Evolutionary conservation across 2,113 vertebrate genomes (phyloP), one percentile per base, ranked within the genome.

Genomic region (Cryptomyrus ogoouensis): DNA sequence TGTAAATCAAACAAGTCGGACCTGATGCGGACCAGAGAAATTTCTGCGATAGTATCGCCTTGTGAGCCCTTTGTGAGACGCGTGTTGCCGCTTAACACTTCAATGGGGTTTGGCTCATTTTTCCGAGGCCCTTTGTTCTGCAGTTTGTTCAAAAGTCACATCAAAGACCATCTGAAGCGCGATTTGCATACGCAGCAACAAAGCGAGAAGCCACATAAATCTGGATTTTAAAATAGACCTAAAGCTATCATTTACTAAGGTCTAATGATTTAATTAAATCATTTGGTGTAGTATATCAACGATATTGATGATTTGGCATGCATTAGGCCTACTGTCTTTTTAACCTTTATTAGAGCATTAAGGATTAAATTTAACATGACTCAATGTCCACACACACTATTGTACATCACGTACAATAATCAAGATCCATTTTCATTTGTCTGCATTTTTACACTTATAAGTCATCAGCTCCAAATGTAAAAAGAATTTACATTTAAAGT

Each of bases 41-140:
- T 91, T 88, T 94, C 94, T 93, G 92, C 91, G 94, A 95, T 96
- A 94, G 92, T 94, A 95, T 94, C 93, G 93, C 89, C 93, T 96
- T 95, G 95, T 94, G 90, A 93, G 90, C 94, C 94, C 93, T 96
- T 96, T 96, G 94, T 96, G 94, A 94, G 93, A 93, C 95, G 93
- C 95, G 94, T 95, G 93, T 95, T 93, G 92, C 92, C 94, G 96
- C 95, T 96, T 96, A 95, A 97, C 95, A 96, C 96, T 95, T 96
- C 95, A 95, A 88, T 94, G 92, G 92, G 94, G 92, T 96, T 96
- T 95, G 95, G 95, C 92, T 94, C 94, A 92, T 94, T 94, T 96
- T 94, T 96, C 95, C 96, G 96, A 94, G 93, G 93, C 93, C 91
- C 96, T 96, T 96, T 96, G 95, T 94, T 95, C 93, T 95, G 94